A percentile compares a stretch with the other conserved stretches of the same genome.
phyloP scores from a whole-genome alignment of 2,888 invertebrate species.

The Odontomyia ornata region DNA sequence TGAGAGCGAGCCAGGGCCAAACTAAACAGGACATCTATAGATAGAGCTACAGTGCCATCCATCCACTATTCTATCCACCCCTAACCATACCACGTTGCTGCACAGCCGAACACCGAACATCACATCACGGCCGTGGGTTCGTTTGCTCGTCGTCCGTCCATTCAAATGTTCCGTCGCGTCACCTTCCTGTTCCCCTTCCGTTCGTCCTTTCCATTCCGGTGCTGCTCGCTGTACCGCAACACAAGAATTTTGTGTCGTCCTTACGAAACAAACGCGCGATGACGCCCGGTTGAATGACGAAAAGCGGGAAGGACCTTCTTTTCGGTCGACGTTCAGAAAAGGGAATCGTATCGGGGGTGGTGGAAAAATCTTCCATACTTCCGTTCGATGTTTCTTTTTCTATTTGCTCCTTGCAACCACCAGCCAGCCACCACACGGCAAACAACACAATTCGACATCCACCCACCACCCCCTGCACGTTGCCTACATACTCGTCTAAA shows the following conservation, averaged over 20 bases:
- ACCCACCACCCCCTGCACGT: conserved; percentile 44
- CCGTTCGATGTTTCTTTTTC: conserved; percentile 33
- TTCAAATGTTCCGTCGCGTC: conserved; percentile 25
- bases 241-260: conserved; percentile 34
- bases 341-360: conserved; percentile 7
- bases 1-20: conserved; percentile 26
- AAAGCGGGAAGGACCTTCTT: background rate
- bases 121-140: conserved; percentile 6
- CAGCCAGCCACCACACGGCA: conserved; percentile 43
- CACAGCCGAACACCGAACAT: background rate
- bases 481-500: conserved; percentile 48
- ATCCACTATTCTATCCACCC: conserved; percentile 10
- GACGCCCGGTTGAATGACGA: conserved; percentile 33
- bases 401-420: conserved; percentile 40
- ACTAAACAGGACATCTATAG: conserved; percentile 1
- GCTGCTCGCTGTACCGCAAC: conserved; percentile 32
- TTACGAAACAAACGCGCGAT: conserved; percentile 37
- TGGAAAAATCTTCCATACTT: conserved; percentile 34
- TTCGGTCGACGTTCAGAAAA: conserved; percentile 4
- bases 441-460: conserved; percentile 29
- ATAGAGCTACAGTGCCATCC: conserved; percentile 22
- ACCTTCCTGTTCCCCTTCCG: conserved; percentile 17
- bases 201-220: conserved; percentile 19
- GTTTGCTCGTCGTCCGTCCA: conserved; percentile 8
- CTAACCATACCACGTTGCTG: background rate